Base-by-base conservation (phyloP, 2,797 vertebrate genomes). In the Sparus aurata region DNA sequence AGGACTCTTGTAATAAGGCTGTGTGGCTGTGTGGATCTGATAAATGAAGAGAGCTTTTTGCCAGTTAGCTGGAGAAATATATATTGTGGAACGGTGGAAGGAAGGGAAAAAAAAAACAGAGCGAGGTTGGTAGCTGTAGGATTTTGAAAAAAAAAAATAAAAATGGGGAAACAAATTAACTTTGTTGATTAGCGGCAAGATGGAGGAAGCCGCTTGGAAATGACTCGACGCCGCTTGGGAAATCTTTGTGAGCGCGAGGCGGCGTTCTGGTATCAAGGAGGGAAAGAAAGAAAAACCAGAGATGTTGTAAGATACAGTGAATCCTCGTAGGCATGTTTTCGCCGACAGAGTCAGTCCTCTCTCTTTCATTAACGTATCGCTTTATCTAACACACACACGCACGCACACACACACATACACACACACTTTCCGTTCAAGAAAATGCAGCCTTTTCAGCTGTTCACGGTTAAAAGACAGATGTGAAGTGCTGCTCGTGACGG, bases 1-100 rank as follows among this genome's bases (percentile, higher is more conserved):
- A 90, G 82, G 82, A 89, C 89, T 88, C 89, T 90, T 93, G 92
- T 94, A 94, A 94, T 93, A 93, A 93, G 87, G 87, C 59, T 38
- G 38, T 38, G 10, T 11, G 80, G 86, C 90, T 91, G 92, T 82
- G 90, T 88, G 83, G 82, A 94, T 94, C 93, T 91, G 92, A 94
- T 94, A 94, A 94, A 93, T 92, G 90, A 90, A 91, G 81, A 87
- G 84, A 78, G 90, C 87, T 87, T 92, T 34, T 92, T 85, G 85
- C 89, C 88, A 91, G 87, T 91, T 90, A 92, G 86, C 82, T 64
- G 74, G 58, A 86, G 86, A 91, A 88, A 91, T 86, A 91, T 86
- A 92, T 84, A 87, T 91, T 87, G 85, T 85, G 67, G 73, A 85
- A 47, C 46, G 27, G 69, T 59, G 25, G 80, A 90, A 87, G 87